A percentile compares a stretch with the other conserved stretches of the same genome.
Evolutionary conservation across 2,113 vertebrate genomes (phyloP).

Genomic region (Heterotis niloticus): DNA sequence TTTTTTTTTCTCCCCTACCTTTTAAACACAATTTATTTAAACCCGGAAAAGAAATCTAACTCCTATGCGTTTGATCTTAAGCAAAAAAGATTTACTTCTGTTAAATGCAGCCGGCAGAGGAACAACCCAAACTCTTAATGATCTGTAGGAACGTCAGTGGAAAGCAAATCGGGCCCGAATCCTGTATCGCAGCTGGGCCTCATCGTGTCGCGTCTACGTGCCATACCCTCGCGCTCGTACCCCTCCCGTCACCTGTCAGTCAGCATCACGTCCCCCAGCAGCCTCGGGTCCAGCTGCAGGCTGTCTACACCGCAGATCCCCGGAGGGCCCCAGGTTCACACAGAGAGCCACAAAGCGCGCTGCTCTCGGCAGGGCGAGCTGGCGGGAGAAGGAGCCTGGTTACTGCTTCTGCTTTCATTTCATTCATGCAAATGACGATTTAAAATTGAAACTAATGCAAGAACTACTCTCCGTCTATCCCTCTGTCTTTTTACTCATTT

Average conservation of each 20-base stretch:
- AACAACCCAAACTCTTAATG: not conserved
- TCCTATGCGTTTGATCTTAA: not conserved
- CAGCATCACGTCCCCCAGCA: not conserved
- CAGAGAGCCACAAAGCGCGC: not conserved
- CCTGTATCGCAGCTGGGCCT: not conserved
- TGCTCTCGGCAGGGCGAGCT: not conserved
- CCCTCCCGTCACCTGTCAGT: not conserved
- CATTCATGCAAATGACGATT: not conserved
- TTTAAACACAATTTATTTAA: not conserved
- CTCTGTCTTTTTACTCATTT: too few relatives aligned
- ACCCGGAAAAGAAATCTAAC: not conserved
- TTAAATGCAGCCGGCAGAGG: not conserved
- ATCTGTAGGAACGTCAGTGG: too few relatives aligned
- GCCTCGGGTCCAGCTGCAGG: constrained; percentile 11
- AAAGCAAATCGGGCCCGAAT: too few relatives aligned
- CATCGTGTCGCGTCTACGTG: not conserved
- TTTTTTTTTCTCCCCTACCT: not conserved
- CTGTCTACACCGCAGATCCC: constrained; percentile 3
- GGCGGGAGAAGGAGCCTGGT: too few relatives aligned
- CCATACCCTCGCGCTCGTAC: too few relatives aligned
- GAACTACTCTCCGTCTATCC: not conserved
- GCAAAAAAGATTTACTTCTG: not conserved
- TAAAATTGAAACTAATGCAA: not conserved
- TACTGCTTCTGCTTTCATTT: not conserved
- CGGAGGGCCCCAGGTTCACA: constrained; percentile 3